Evolutionary conservation across 2,888 invertebrate species (phyloP).

Genomic region (Limulus polyphemus): DNA sequence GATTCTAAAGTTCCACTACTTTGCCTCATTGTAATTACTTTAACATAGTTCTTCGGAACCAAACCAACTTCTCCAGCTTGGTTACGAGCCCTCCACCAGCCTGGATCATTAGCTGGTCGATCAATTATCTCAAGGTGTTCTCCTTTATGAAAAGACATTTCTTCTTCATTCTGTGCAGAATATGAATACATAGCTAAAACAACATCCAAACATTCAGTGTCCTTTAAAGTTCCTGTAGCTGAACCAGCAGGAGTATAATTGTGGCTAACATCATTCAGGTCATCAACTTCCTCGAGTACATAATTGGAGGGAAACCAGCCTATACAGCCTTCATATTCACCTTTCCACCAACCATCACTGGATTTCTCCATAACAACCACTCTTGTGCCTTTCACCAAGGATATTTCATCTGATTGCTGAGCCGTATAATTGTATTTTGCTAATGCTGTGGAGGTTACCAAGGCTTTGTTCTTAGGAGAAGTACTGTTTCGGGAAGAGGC

Average conservation of each 20-base stretch:
- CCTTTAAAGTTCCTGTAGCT: constrained; percentile 17
- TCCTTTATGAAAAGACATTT: constrained; percentile 90
- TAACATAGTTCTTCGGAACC: constrained; percentile 88
- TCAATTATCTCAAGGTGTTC: constrained; percentile 92
- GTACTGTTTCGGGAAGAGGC: constrained; percentile 17
- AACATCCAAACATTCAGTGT: constrained; percentile 54
- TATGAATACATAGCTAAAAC: constrained; percentile 78
- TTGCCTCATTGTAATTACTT: constrained; percentile 41
- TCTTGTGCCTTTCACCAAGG: constrained; percentile 82
- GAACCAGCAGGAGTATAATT: constrained; percentile 19
- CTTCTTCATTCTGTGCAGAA: constrained; percentile 78
- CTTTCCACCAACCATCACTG: constrained; percentile 99
- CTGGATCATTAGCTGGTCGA: constrained; percentile 86
- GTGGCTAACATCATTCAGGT: constrained; percentile 19
- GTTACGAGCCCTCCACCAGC: constrained; percentile 91
- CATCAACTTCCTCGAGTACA: constrained; percentile 38
- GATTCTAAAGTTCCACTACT: constrained; percentile 10
- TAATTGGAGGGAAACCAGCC: constrained; percentile 99
- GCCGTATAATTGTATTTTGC: constrained; percentile 77
- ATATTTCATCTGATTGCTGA: constrained; percentile 89
- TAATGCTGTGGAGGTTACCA: constrained; percentile 38
- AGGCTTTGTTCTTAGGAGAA: constrained; percentile 10
- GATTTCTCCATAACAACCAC: constrained; percentile 94
- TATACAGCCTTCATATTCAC: constrained; percentile 44
- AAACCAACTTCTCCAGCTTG: constrained; percentile 82